Evolutionary conservation across 1,140 invertebrate species (phyloP).

Genomic region (Leptinotarsa undecemlineata): DNA sequence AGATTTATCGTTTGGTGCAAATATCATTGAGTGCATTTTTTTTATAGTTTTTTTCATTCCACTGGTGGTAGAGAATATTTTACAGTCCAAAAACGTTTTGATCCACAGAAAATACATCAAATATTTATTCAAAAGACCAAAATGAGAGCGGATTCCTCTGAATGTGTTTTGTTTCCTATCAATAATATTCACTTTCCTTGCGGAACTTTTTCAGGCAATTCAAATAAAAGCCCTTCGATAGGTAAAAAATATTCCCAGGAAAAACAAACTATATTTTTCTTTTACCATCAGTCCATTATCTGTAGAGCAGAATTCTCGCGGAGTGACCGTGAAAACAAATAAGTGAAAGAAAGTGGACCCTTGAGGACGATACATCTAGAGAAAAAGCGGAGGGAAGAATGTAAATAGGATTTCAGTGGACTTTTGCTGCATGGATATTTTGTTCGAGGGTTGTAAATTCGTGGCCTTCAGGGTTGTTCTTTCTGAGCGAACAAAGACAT

Average conservation of each 20-base stretch:
- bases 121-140: too few species aligned
- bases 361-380: constrained; percentile 40
- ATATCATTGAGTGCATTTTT: too few species aligned
- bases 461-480: constrained; percentile 9
- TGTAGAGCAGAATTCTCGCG: constrained; percentile 40
- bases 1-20: too few species aligned
- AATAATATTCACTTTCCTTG: too few species aligned
- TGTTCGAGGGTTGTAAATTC: constrained; percentile 34
- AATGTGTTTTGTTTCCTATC: too few species aligned
- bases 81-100: too few species aligned
- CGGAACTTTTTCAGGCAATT: background rate
- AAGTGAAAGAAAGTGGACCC: constrained; percentile 46
- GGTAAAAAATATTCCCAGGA: background rate
- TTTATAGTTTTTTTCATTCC: too few species aligned
- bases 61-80: too few species aligned
- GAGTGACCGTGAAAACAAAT: constrained; percentile 46
- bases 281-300: constrained; percentile 38
- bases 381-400: constrained; percentile 35
- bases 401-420: constrained; percentile 41
- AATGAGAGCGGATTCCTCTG: too few species aligned
- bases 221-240: background rate
- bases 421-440: constrained; percentile 30
- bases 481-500: too few species aligned
- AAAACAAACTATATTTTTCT: constrained; percentile 35
- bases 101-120: too few species aligned